phyloP scores from a whole-genome alignment of 2,113 vertebrate genomes.

The Amblyornis subalaris region DNA sequence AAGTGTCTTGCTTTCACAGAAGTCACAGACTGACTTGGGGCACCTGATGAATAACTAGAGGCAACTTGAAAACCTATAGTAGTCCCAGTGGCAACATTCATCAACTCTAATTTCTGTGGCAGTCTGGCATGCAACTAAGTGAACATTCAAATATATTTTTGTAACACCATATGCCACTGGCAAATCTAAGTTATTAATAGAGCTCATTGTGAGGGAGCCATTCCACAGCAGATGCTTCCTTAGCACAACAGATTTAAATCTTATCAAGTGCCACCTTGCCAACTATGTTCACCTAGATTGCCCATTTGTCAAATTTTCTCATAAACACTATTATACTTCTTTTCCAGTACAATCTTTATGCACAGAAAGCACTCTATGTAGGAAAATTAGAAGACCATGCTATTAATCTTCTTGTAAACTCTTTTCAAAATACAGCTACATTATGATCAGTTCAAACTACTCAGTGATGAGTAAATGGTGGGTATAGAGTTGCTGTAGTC shows the following conservation, averaged over 20 bases:
- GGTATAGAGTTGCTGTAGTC: background rate
- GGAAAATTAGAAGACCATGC: background rate
- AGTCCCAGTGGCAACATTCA: background rate
- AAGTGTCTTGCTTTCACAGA: background rate
- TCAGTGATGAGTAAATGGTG: background rate
- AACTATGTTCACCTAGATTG: background rate
- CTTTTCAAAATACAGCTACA: background rate
- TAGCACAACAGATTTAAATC: slow-evolving; percentile 45
- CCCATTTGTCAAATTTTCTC: background rate
- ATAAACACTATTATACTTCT: background rate
- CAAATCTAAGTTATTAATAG: slow-evolving; percentile 41
- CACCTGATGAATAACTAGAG: background rate
- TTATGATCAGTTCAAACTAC: background rate
- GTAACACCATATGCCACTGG: background rate
- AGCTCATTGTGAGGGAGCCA: background rate
- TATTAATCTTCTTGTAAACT: background rate
- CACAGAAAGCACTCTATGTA: background rate
- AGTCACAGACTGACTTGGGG: background rate
- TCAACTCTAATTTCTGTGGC: background rate
- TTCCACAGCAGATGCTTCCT: slow-evolving; percentile 31
- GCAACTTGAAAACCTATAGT: background rate
- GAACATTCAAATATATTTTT: slow-evolving; percentile 41
- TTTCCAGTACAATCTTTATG: background rate
- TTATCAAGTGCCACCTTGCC: background rate
- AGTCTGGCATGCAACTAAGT: background rate